Percentiles rank a stretch among this genome's conserved stretches.
These are phyloP conservation scores for Pterobdella sp. DNA, from an alignment of 2,888 invertebrate genomes.

Conservation along the genomic window DNA sequence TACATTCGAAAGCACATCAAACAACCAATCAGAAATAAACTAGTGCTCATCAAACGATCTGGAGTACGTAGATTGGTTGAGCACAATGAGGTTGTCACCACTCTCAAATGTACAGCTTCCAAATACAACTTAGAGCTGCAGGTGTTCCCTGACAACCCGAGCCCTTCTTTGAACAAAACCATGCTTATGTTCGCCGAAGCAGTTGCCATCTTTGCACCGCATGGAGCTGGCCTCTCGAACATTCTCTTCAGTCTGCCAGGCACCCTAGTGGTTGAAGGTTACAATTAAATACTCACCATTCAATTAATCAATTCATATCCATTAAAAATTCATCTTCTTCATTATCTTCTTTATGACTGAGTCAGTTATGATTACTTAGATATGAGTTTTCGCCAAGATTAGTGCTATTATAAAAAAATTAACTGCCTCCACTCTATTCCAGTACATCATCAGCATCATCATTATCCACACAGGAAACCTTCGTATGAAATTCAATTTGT, in stretches of 20 bases:
- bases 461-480: no score
- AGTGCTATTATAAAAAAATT: no score
- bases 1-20: not conserved
- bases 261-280: conserved; percentile 34
- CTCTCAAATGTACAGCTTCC: not conserved
- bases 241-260: conserved; percentile 34
- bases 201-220: conserved; percentile 36
- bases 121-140: conserved; percentile 16
- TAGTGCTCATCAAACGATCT: conserved; percentile 33
- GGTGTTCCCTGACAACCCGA: conserved; percentile 31
- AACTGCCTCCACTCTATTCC: no score
- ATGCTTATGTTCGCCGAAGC: conserved; percentile 35
- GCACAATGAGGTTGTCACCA: conserved; percentile 19
- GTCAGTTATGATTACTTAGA: no score
- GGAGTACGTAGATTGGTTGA: conserved; percentile 24
- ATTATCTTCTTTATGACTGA: no score
- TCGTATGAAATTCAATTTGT: no score
- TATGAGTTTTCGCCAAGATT: no score
- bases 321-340: no score
- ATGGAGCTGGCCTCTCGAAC: conserved; percentile 38
- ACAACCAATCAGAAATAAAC: conserved; percentile 1
- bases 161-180: conserved; percentile 28
- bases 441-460: no score
- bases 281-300: no score
- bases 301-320: no score